Conservation (phyloP, 2,797 vertebrate genomes). For the Erithacus rubecula region DNA sequence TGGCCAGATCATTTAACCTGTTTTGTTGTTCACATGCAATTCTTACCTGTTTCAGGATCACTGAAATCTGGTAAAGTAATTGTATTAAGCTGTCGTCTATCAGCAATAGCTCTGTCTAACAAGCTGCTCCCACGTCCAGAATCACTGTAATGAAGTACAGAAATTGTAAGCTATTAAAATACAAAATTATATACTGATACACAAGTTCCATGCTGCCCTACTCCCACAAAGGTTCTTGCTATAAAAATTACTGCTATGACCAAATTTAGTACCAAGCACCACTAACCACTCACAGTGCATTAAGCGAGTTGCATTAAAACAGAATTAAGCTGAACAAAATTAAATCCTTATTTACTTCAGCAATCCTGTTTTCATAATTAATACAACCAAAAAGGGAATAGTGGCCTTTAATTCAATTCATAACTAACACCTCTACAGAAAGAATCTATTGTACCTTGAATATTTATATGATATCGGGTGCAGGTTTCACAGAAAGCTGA, state of each 20-base stretch:
- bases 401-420: not conserved
- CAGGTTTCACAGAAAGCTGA: not conserved
- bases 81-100: constrained; percentile 92
- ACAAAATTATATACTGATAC: not conserved
- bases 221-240: constrained; percentile 42
- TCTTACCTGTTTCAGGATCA: constrained; percentile 94
- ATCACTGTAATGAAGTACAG: constrained; percentile 82
- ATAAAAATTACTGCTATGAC: constrained; percentile 32
- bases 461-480: not conserved
- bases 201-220: constrained; percentile 14
- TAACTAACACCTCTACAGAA: not conserved
- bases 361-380: not conserved
- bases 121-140: constrained; percentile 97
- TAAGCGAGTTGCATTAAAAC: not conserved
- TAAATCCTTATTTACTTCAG: not conserved
- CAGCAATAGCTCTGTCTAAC: constrained; percentile 93
- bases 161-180: constrained; percentile 41
- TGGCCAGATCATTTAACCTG: not conserved
- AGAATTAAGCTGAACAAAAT: constrained; percentile 11
- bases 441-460: not conserved
- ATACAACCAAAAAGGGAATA: not conserved
- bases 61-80: constrained; percentile 97
- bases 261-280: constrained; percentile 34
- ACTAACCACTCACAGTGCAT: not conserved
- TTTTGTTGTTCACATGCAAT: not conserved